Evolutionary conservation across 2,888 invertebrate genomes (phyloP).

Genomic region (Tipula lateralis): DNA sequence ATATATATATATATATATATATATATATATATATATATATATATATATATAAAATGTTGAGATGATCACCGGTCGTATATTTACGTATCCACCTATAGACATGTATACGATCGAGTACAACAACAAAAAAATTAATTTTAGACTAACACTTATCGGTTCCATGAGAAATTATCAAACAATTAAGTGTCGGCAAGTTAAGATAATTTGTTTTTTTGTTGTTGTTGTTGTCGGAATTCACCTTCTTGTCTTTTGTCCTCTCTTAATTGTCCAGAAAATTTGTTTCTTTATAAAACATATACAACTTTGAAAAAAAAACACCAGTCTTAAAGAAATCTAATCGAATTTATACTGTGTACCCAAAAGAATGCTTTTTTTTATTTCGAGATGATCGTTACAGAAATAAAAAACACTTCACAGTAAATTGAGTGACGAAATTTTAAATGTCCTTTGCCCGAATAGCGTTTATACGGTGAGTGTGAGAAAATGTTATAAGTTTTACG

Average conservation of each 20-base stretch:
- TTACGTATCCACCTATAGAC: not conserved
- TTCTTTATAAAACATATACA: not conserved
- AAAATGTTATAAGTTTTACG: not conserved
- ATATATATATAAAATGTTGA: not conserved
- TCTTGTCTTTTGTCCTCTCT: conserved; percentile 4
- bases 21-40: too few species aligned
- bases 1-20: too few species aligned
- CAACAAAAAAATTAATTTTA: conserved; percentile 2
- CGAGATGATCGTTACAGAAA: not conserved
- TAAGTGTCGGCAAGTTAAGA: not conserved
- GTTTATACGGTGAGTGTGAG: not conserved
- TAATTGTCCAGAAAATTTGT: conserved; percentile 24
- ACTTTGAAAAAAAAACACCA: not conserved
- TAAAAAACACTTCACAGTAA: not conserved
- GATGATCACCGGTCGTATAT: not conserved
- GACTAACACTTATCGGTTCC: not conserved
- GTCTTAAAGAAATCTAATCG: not conserved
- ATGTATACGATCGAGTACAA: not conserved
- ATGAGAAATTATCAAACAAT: conserved; percentile 19
- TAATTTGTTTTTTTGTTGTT: not conserved
- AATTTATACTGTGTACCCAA: not conserved
- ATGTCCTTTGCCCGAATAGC: not conserved
- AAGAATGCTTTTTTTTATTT: not conserved
- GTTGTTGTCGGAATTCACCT: not conserved
- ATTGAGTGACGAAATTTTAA: not conserved